Base-by-base conservation (phyloP, 1,140 invertebrate species). In the Odontomachus brunneus region DNA sequence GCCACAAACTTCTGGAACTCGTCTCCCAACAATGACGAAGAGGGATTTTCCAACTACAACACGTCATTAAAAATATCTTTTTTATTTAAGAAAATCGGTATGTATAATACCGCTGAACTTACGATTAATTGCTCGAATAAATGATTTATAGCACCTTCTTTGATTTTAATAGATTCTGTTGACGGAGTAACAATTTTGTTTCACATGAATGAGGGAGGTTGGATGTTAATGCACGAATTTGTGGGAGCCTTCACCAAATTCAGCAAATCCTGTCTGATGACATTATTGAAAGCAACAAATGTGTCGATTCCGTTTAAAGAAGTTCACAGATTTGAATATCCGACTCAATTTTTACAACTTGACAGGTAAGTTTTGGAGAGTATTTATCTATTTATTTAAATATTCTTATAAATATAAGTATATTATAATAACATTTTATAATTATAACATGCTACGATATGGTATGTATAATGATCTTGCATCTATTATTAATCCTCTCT, bases 141-240 rank as follows among this genome's bases (percentile, higher is more conserved):
- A 33, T 62, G 14, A 3, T 19, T 69, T 29, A 1, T 67, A 67
- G 59, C 38, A 44, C 51, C 3, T 81, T 29, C 22, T 55, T 78
- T 57, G 78, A 73, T 51, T 3, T 12, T 44, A 5, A 11, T 44
- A 89, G 86, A 82, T 33, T 22, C 71, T 74, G 49, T 65, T 38
- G 62, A 71, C 5, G 14, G 57, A 0, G 3, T 60, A 17, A 38
- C 91, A 12, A 84, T 86, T 59, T n/a, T 91, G 67, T 81, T 92
- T 74, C 76, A 90, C 29, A 48, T 88, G 1, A 53, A 88, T 38
- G 71, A 72, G 0, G 55, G 88, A 26, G 91, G 91, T 12, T 92
- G 91, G 90, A 19, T 92, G 15, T 73, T 63, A 19, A 48, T 62
- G 3, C 22, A 80, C 2, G 90, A 92, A 78, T 88, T 92, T 33